phyloP scores from a whole-genome alignment of 2,888 invertebrate genomes.

The Hetaerina titia region DNA sequence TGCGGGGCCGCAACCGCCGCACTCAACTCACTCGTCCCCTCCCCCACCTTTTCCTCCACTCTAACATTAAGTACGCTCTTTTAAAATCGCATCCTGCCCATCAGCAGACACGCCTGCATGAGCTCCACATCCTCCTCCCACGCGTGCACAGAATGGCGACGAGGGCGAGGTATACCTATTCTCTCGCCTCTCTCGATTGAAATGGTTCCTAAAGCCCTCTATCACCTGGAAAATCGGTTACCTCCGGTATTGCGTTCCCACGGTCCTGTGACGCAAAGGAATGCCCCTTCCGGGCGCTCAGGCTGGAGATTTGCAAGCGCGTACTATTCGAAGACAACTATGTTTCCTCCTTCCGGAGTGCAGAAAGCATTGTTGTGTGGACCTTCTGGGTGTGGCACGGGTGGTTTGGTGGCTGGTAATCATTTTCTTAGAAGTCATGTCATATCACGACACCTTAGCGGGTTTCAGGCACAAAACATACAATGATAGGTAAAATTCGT shows the following conservation, averaged over 20 bases:
- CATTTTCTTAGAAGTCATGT: no score
- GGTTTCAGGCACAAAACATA: no score
- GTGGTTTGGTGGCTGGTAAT: no score
- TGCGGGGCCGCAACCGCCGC: not conserved
- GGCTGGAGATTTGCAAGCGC: not conserved
- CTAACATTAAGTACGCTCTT: conserved; percentile 1
- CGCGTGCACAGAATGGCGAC: not conserved
- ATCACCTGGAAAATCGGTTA: conserved; percentile 35
- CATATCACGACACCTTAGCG: no score
- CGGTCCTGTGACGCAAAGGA: not conserved
- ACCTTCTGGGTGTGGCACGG: no score
- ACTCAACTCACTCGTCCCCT: not conserved
- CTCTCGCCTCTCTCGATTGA: not conserved
- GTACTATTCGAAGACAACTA: not conserved
- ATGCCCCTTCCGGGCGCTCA: not conserved
- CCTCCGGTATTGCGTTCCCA: conserved; percentile 6
- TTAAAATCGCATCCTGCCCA: conserved; percentile 35
- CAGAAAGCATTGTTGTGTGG: no score
- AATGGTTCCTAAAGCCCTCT: not conserved
- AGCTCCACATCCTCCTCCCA: not conserved
- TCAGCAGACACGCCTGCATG: not conserved
- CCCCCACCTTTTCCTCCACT: not conserved
- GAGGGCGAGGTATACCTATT: not conserved
- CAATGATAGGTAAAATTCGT: no score
- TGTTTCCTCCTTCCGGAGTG: no score